phyloP scores from a whole-genome alignment of 2,797 vertebrate genomes.

The Aphelocoma californica region DNA sequence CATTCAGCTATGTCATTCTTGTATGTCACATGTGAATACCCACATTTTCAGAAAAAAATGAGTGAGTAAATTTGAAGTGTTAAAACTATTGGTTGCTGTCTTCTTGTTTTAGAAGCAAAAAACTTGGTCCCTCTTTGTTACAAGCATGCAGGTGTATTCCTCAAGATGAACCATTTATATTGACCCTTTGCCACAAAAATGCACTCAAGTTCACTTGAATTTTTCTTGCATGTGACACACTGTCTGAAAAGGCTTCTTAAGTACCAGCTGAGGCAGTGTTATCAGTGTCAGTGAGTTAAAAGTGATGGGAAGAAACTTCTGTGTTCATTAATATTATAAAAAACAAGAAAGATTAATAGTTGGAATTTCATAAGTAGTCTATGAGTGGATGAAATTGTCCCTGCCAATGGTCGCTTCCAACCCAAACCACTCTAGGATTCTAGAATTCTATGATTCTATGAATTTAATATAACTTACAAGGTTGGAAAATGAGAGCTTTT shows the following conservation, averaged over 20 bases:
- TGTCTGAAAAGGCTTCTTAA: background rate
- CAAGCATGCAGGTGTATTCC: accelerated
- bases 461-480: background rate
- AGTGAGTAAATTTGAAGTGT: background rate
- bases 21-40: background rate
- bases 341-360: background rate
- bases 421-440: background rate
- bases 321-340: background rate
- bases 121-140: background rate
- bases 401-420: background rate
- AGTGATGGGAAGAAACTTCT: background rate
- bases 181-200: background rate
- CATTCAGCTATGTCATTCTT: background rate
- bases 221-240: background rate
- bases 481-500: background rate
- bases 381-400: background rate
- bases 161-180: background rate
- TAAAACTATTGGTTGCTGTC: background rate
- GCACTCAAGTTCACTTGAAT: background rate
- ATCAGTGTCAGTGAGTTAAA: background rate
- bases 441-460: background rate
- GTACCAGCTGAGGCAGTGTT: background rate
- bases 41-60: background rate
- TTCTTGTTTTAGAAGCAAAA: background rate
- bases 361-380: background rate